Percentiles rank a stretch among this genome's conserved stretches.
phyloP scores from a whole-genome alignment of 2,888 invertebrate genomes.

The Drosophila algonquin region DNA sequence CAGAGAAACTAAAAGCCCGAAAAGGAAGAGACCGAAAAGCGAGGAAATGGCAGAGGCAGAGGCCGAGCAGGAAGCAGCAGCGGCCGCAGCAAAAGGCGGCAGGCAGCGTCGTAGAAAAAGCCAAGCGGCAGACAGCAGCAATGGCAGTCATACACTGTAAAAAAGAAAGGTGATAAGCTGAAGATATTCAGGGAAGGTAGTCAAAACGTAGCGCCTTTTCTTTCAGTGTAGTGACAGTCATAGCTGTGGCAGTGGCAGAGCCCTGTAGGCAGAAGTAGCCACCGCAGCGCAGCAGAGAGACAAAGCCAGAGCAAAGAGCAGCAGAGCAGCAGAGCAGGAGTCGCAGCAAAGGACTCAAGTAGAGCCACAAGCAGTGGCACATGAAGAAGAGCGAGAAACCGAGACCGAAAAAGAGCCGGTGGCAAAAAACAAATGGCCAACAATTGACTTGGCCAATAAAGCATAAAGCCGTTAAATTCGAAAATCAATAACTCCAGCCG shows the following conservation, averaged over 20 bases:
- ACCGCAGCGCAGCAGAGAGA: not conserved
- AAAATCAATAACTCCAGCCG: conserved; percentile 72
- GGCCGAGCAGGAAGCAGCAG: not conserved
- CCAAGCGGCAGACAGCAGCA: no score
- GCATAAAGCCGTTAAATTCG: conserved; percentile 75
- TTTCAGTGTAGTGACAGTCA: not conserved
- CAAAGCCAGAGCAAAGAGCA: conserved; percentile 16
- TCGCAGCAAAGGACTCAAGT: conserved; percentile 9
- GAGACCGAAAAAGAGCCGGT: conserved; percentile 6
- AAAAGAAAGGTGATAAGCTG: no score
- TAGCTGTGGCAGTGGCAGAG: not conserved
- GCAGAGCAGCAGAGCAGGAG: conserved; percentile 24
- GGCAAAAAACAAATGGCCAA: conserved; percentile 69
- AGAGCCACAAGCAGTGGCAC: no score
- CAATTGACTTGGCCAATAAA: conserved; percentile 78
- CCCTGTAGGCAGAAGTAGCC: not conserved
- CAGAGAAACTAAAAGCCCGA: not conserved
- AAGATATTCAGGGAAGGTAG: no score
- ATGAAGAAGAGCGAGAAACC: not conserved
- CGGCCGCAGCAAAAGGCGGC: not conserved
- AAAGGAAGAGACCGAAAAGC: not conserved
- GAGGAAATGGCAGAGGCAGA: not conserved
- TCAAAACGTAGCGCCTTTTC: not conserved
- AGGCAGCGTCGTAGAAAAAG: not conserved
- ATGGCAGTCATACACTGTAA: no score